Base-by-base conservation (phyloP, 2,888 invertebrate species). In the Tachina grossa region DNA sequence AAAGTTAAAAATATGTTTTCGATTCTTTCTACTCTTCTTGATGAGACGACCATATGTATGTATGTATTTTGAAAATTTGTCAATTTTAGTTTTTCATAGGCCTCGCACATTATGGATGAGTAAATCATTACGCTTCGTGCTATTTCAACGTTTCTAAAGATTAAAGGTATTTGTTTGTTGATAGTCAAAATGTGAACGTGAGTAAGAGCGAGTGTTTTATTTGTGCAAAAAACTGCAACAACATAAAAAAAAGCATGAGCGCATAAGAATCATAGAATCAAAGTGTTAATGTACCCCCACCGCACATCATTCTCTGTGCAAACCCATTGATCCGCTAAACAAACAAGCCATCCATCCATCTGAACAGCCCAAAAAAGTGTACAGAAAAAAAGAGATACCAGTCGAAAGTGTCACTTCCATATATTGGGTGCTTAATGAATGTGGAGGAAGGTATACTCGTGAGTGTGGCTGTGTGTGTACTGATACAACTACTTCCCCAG, bases 111-210 rank as follows among this genome's bases (percentile, higher is more conserved):
- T 47, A 31, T 49, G 43, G 71, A 76, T 80, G 85, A 77, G 84
- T 78, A 82, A 86, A 84, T 89, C 90, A 91, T 89, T 89, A 89
- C 87, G 89, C 88, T 92, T 90, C 92, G 92, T 92, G 92, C 91
- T 91, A 90, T 90, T 92, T 90, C 90, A 91, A 89, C 91, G 89
- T 90, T 92, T 90, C 88, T 88, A 88, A 90, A 90, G 92, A 92
- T 92, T 92, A 92, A 91, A 91, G 90, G 90, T 90, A 91, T 92
- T 92, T 92, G 87, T 87, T 87, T 88, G 88, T 87, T 86, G 83
- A 80, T 85, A 80, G 83, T 72, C 53, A 80, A 85, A 82, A 75
- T 76, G 55, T 31, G 85, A 80, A 83, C 85, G 85, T 83, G 85
- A 85, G 83, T 68, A 80, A 85, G 68, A 69, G 59, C 75, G 74